Evolutionary conservation across 23 tunicate species (phyloP), one percentile per base, ranked within the genome.

Genomic region (Halocynthia roretzi): DNA sequence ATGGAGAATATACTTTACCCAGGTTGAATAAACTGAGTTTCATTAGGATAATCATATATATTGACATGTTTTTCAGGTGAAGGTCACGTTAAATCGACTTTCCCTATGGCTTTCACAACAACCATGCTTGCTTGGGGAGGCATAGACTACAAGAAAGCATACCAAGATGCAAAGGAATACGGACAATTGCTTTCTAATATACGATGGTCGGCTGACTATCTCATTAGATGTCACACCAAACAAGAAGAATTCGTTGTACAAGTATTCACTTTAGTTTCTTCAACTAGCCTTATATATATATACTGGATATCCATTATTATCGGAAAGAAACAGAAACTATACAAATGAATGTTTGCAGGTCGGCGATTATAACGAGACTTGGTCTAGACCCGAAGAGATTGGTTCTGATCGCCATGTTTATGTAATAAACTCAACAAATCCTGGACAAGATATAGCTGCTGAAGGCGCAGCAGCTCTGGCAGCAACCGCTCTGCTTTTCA

Each of bases 101-200:
- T 83, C 15, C 18, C 84, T 2, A 92, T 79, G 31, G 98, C 98
- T 6, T 86, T 77, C 75, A 51, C 82, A 5, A 82, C 87, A 19
- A 92, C 98, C 17, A 52, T 92, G 75, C 82, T 92, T 10, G 82
- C 87, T 23, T 92, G 98, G 98, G 98, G 98, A 68, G 92, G 82
- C 7, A 86, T 86, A 5, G 92, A 92, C 19, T 92, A 83, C 56
- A 62, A 61, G 56, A 69, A 60, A n/a, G 92, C 92, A 6, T 92
- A 92, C 73, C 70, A 74, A 50, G 85, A 31, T 4, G 67, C 98
- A 6, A 87, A 87, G 2, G 87, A 86, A 62, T 17, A 58, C 48
- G 80, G 57, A 17, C 52, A 82, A 54, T 50, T 86, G 63, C 18
- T 77, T 14, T 68, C 60, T 6, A 82, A 83, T 50, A 79, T 92